Base-by-base conservation (phyloP, 2,888 invertebrate species). In the Megaustenia siamemsis region DNA sequence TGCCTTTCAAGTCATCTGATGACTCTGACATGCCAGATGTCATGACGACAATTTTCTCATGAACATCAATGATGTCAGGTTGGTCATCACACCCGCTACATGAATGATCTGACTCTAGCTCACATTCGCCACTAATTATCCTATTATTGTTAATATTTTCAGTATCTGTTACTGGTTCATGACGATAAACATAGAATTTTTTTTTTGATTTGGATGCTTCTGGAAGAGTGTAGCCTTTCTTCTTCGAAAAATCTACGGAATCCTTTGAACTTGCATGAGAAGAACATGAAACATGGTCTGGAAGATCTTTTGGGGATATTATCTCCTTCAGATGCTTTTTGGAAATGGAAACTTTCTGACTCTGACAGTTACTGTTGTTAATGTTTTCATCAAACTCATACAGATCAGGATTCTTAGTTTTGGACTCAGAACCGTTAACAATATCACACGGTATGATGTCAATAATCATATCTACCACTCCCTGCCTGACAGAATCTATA, bases 1-100 rank as follows among this genome's bases (percentile, higher is more conserved):
- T 40, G 49, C 35, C 63, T n/a, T 40, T 49, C 6, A 43, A 18
- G 1, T 84, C 84, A 40, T 73, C 81, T 10, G 82, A 82, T 43
- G 85, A 76, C 28, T 43, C n/a, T 21, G 82, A 66, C 49, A 82
- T 43, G 15, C 78, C 86, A 40, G 91, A 89, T 12, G 90, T 88
- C 32, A 92, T 87, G 8, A 91, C 91, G 12, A 92, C 90, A 45
- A 92, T 89, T 63, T 87, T 89, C 79, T 91, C 91, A 63, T 88
- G 90, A 0, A 93, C 89, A 40, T 91, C 92, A n/a, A 91, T 86
- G 38, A 92, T 92, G 81, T 91, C 91, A 35, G 91, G 90, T 82
- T 90, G 89, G 71, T 89, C 88, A 80, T 88, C 88, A 24, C 68
- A 83, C 24, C 82, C 76, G 79, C 88, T 89, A 76, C 86, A 79